Percentiles rank a stretch among this genome's conserved stretches.
Evolutionary conservation across 2,113 vertebrate species (phyloP).

Genomic region (Glareola pratincola): DNA sequence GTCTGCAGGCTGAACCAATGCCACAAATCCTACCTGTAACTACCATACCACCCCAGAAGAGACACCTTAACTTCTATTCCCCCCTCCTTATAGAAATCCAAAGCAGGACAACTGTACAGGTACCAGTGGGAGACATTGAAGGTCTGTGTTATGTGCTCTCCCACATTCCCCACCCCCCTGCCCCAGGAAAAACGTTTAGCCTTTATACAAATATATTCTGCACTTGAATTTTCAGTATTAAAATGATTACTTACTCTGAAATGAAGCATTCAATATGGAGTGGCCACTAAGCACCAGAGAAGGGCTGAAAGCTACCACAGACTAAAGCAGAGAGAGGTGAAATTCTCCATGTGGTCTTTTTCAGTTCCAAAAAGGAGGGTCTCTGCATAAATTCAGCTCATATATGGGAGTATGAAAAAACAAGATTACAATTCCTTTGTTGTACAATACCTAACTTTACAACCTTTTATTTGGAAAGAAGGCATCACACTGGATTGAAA

Average conservation of each 20-base stretch:
- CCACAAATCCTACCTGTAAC: neutral
- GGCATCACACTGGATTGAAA: neutral
- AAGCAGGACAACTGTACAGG: neutral
- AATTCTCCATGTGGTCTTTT: neutral
- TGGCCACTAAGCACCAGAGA: neutral
- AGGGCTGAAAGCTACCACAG: neutral
- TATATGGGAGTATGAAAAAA: neutral
- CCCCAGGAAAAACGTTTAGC: neutral
- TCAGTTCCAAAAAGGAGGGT: neutral
- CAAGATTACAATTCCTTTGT: neutral
- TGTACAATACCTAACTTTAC: neutral
- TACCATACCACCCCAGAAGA: neutral
- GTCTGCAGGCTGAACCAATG: neutral
- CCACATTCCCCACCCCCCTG: accelerated
- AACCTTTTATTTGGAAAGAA: neutral
- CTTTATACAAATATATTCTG: neutral
- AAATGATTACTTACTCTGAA: neutral
- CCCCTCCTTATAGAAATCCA: accelerated
- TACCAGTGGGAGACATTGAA: neutral
- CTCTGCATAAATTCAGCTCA: neutral
- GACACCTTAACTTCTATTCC: neutral
- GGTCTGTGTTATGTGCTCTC: neutral
- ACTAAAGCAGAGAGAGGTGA: neutral
- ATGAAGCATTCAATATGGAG: neutral
- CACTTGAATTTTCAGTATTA: neutral